Base-by-base conservation (phyloP, 2,113 vertebrate species). In the Corythornis cristatus region DNA sequence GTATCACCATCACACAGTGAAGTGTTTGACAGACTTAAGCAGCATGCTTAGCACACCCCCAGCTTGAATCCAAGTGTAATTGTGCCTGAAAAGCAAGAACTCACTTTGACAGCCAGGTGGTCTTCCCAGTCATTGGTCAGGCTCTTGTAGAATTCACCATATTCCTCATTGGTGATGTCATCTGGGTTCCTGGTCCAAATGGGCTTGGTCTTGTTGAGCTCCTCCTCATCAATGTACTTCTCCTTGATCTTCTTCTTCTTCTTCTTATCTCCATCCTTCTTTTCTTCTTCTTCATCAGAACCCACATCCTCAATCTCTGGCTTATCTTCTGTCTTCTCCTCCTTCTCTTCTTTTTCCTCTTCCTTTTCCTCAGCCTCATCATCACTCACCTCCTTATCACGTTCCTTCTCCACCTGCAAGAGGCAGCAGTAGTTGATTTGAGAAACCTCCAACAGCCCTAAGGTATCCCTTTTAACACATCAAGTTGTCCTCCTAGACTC, bases 111-210 rank as follows among this genome's bases (percentile, higher is more conserved):
- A 21, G 98, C 98, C 91, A 98, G 31, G n/a, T 98, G 98, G 15
- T 98, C 98, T 56, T 98, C 98, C 98, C 98, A 98, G 53, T 98
- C 98, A 33, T 98, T 98, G 11, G 98, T 99, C 3, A 99, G 93
- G 83, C 99, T 99, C 97, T 99, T 99, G 86, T 99, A 99, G 88
- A 99, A 99, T 35, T 99, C 99, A 3, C 99, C 99, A 0, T 99
- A 99, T 74, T 99, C 99, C 28, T 99, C 99, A 16, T 98, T 99
- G 6, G 98, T 99, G 61, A 99, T 99, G 71, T 99, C 99, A 65
- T 99, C 99, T 1, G 99, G 98, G 53, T 99, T 99, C 50, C 99
- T 97, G 88, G 99, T 99, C 99, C 99, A 99, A 56, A 99, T 98
- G 0, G 98, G 98, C 61, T 98, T 98, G 25, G 97, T 97, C 86